Percentiles rank a stretch among this genome's conserved stretches.
Evolutionary conservation across 2,888 invertebrate species (phyloP).

Genomic region (Anthoptus insignis): DNA sequence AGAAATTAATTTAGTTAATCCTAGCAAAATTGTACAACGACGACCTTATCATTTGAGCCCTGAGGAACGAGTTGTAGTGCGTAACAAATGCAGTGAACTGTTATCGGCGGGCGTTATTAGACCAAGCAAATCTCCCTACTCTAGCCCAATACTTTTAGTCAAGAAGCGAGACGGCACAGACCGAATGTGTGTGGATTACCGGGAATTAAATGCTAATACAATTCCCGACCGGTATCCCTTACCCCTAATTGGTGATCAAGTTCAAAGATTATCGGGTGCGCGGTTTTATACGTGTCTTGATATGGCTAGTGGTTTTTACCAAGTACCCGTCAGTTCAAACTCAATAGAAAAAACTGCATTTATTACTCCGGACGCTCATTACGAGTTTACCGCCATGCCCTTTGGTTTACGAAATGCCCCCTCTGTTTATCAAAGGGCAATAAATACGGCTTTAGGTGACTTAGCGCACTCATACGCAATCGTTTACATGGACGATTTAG

Average conservation of each 20-base stretch:
- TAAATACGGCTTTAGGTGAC: conserved; percentile 39
- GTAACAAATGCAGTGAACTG: neutral
- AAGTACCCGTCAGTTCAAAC: conserved; percentile 27
- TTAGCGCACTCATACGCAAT: conserved; percentile 5
- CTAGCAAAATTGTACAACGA: neutral
- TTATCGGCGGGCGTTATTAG: neutral
- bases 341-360: conserved; percentile 44
- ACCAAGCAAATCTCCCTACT: neutral
- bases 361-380: conserved; percentile 40
- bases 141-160: conserved; percentile 12
- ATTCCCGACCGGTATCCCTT: conserved; percentile 40
- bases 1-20: neutral
- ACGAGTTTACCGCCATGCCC: conserved; percentile 45
- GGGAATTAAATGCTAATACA: conserved; percentile 42
- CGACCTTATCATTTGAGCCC: neutral
- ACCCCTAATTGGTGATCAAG: conserved; percentile 40
- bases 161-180: conserved; percentile 29
- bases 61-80: neutral
- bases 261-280: conserved; percentile 30
- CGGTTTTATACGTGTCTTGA: conserved; percentile 37
- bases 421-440: conserved; percentile 41
- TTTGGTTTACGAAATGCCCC: conserved; percentile 43
- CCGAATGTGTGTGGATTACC: conserved; percentile 40
- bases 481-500: conserved; percentile 36
- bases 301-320: conserved; percentile 41